These are phyloP conservation scores for Gambusia yucatana DNA, from an alignment of 2,797 vertebrate species.

Conservation along the genomic window DNA sequence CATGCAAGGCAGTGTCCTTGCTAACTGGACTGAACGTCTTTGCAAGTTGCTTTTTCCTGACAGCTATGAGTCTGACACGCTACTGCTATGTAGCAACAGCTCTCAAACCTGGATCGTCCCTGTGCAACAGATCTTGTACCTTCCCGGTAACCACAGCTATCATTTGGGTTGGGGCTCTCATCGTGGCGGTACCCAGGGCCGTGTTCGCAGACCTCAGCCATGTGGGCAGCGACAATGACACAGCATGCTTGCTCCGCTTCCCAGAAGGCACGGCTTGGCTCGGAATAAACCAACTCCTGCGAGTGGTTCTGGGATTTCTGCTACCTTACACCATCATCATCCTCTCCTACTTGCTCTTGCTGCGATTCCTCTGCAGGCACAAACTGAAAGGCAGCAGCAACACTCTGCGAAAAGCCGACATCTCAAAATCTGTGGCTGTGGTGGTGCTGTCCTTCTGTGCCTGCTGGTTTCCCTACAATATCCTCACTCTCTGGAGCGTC, in stretches of 20 bases:
- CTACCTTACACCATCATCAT: conserved; percentile 79
- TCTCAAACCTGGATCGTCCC: conserved; percentile 62
- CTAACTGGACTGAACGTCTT: conserved; percentile 83
- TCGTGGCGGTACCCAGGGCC: conserved; percentile 73
- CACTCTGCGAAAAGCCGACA: conserved; percentile 49
- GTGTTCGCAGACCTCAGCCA: conserved; percentile 75
- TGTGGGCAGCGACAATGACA: conserved; percentile 72
- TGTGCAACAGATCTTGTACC: conserved; percentile 54
- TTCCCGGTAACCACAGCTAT: conserved; percentile 63
- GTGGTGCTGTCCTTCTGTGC: conserved; percentile 83
- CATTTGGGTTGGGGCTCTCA: conserved; percentile 74
- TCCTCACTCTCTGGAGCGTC: conserved; percentile 80
- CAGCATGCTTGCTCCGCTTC: conserved; percentile 82
- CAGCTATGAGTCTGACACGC: conserved; percentile 79
- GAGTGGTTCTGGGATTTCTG: conserved; percentile 81
- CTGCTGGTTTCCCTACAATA: conserved; percentile 88
- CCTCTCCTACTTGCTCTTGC: conserved; percentile 80
- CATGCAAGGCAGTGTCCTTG: conserved; percentile 81
- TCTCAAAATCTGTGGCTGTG: conserved; percentile 78
- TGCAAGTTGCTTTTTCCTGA: conserved; percentile 84
- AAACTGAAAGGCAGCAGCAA: conserved; percentile 67
- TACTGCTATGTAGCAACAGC: conserved; percentile 82
- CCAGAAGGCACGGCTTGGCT: conserved; percentile 78
- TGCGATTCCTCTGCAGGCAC: conserved; percentile 79
- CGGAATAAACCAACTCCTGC: conserved; percentile 84